Base-by-base conservation (phyloP, 1,140 invertebrate genomes). In the Teleogryllus occipitalis region DNA sequence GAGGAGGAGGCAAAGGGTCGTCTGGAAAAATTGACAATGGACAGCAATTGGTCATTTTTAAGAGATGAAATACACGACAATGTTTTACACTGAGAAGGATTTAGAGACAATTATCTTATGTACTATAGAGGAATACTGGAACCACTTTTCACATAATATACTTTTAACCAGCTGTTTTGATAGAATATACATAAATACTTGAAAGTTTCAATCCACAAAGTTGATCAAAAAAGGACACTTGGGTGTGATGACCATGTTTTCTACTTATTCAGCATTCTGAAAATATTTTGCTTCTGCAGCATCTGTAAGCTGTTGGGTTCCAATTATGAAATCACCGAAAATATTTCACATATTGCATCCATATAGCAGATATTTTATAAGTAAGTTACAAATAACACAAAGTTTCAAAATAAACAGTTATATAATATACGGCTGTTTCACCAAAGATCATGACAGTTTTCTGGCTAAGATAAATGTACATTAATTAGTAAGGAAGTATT, bases 171-270 rank as follows among this genome's bases (percentile, higher is more conserved):
- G 76, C 76, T 75, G 74, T 54, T 77, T 48, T 47, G 48, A 21
- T 77, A 77, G 18, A 48, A 77, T 77, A 48, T 77, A 77, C 48
- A 77, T 21, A 54, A n/a, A 77, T 77, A 54, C 47, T 49, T 77
- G 4, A 77, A 77, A 77, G 76, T 77, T 7, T 65, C 54, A 65
- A 14, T 77, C 76, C 76, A 77, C 48, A 21, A 48, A 77, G 76
- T 77, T 65, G 76, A 77, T 77, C 76, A 77, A 77, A 77, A 77
- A 77, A 77, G 76, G 76, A 77, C 76, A 77, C 76, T 77, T 77
- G 76, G 76, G 76, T 77, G 76, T 77, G 47, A 77, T 54, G 47
- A 77, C 47, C 18, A 77, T 49, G 76, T n/a, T 21, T 77, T 77
- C 48, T 77, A 48, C 18, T 39, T 39, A n/a, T 39, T 39, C 75